phyloP scores from a whole-genome alignment of 2,888 invertebrate genomes.

The Mellilla xanthometata region DNA sequence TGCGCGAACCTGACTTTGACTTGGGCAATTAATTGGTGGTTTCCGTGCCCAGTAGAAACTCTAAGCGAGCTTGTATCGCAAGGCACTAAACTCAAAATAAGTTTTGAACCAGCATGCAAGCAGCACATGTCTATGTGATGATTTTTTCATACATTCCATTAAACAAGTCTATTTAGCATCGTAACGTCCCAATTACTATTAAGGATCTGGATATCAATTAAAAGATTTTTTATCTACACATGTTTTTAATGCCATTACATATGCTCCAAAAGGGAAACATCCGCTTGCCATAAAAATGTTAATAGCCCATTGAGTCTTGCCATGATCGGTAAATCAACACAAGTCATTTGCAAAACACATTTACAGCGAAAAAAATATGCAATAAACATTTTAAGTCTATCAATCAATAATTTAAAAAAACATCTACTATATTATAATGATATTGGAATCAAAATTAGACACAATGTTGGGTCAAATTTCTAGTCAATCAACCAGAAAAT shows the following conservation, averaged over 20 bases:
- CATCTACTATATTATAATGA: too few species aligned
- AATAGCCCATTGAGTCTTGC: constrained; percentile 2
- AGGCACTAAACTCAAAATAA: too few species aligned
- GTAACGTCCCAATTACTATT: not conserved
- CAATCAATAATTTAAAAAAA: too few species aligned
- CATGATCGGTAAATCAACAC: constrained; percentile 5
- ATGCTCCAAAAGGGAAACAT: constrained; percentile 17
- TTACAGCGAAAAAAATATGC: not conserved
- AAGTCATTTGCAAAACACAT: not conserved
- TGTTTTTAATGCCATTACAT: constrained; percentile 18
- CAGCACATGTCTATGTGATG: too few species aligned
- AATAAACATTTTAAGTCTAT: not conserved
- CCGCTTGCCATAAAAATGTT: constrained; percentile 13
- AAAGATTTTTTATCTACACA: constrained; percentile 19
- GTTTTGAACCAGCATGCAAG: too few species aligned
- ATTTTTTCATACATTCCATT: not conserved
- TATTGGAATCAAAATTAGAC: too few species aligned
- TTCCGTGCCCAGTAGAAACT: too few species aligned
- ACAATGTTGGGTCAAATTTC: too few species aligned
- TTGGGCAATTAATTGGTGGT: too few species aligned
- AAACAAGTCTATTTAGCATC: not conserved
- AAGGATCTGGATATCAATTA: constrained; percentile 1
- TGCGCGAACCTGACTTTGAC: too few species aligned
- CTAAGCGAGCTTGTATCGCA: too few species aligned
- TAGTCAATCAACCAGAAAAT: too few species aligned